Base-by-base conservation (phyloP, 2,888 invertebrate species). In the Aproaerema taeniolella region DNA sequence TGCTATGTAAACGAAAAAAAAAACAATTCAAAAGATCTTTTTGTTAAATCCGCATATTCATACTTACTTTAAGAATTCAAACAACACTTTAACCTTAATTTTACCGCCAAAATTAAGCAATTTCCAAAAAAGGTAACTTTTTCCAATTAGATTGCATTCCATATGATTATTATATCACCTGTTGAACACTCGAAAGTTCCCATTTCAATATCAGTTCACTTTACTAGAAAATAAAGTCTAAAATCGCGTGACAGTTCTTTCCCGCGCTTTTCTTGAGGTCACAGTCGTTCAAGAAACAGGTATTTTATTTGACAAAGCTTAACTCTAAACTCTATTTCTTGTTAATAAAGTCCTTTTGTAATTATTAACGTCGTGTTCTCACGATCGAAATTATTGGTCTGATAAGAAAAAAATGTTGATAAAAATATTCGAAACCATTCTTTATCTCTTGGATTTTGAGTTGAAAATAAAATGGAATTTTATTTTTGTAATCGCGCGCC, bases 201-300 rank as follows among this genome's bases (percentile, higher is more conserved):
- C n/a, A 6, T 8, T n/a, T n/a, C 9, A 13, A 13, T 2, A 12
- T 30, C 3, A 13, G 9, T 5, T 5, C 13, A 12, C 2, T 13
- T 3, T 30, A 2, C n/a, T 9, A n/a, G 2, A 30, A 12, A 13
- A 30, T 30, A 30, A 13, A 30, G 12, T 7, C 9, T 2, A 13
- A 30, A 30, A 11, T 30, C 3, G 28, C 13, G 12, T 30, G 12
- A 30, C 38, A 41, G 33, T 38, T 40, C 31, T 47, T 51, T 51
- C 52, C 49, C 51, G 48, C 53, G 50, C 54, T 53, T 59, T 58
- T 56, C 51, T 52, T 53, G 50, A 58, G 63, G 58, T 61, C 60
- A 60, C 49, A 56, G 52, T 53, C 59, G 61, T 61, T 59, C 61
- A 61, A 45, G 45, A 52, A 59, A 62, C 61, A 62, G 60, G 62